A percentile compares a stretch with the other conserved stretches of the same genome.
Evolutionary conservation across 2,113 vertebrate species (phyloP).

Genomic region (Aythya baeri): DNA sequence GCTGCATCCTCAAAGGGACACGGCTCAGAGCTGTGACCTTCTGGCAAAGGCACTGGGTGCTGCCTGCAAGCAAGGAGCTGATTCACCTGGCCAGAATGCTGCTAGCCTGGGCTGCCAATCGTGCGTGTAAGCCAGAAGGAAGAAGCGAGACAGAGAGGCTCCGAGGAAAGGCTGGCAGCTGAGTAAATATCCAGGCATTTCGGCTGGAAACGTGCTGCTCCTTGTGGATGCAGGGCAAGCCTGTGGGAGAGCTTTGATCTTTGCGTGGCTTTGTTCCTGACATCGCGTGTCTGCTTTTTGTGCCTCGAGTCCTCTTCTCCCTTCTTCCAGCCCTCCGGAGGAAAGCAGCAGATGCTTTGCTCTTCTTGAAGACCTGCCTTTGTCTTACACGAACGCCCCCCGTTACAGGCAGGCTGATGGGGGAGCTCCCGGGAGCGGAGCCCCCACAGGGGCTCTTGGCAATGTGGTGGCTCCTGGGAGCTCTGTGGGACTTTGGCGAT

Average conservation of each 20-base stretch:
- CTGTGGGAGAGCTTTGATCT: neutral
- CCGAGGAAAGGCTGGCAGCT: neutral
- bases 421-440: neutral
- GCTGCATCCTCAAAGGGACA: neutral
- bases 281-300: neutral
- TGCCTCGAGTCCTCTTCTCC: neutral
- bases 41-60: fast-evolving
- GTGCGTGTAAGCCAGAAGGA: neutral
- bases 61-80: neutral
- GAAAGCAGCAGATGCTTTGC: neutral
- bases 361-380: neutral
- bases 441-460: neutral
- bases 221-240: neutral
- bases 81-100: neutral
- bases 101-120: neutral
- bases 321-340: neutral
- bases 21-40: neutral
- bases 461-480: neutral
- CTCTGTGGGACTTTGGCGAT: neutral
- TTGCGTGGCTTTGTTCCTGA: neutral
- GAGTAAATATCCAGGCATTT: neutral
- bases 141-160: neutral
- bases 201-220: neutral
- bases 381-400: neutral
- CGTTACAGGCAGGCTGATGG: fast-evolving